Evolutionary conservation across 2,888 invertebrate species (phyloP), one percentile per base, ranked within the genome.

Genomic region (Drosophila rubida): DNA sequence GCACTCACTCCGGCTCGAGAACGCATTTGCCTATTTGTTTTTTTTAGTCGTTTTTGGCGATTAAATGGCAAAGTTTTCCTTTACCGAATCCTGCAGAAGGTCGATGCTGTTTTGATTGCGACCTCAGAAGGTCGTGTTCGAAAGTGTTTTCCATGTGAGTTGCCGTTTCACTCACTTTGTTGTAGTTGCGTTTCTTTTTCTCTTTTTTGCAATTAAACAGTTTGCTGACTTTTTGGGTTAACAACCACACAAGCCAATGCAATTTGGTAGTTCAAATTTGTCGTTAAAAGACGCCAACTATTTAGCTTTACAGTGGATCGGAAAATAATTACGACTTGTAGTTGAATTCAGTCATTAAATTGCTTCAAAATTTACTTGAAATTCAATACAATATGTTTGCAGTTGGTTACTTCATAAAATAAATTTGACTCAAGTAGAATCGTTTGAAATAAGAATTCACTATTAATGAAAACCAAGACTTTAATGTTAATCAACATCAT

Each of bases 1-100:
- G 82, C 83, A 85, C 62, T 61, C 14, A 6, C 23, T 44, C n/a
- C 9, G 25, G 44, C 16, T 27, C 48, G 5, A 49, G 3, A 49
- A 44, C 37, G 30, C 54, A 54, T 63, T 39, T 58, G 14, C 45
- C 39, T 45, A 8, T n/a, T 4, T 39, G 3, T 14, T 14, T 16
- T 50, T 19, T n/a, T 19, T 19, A 1, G 2, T 19, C 3, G 19
- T 25, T 49, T 57, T 39, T 48, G 13, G 2, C 30, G 42, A 16
- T 44, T 57, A 57, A 50, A 50, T 45, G 13, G 23, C 39, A 25
- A 50, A 48, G 46, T 62, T 62, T 48, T 19, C 6, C 13, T 16
- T 49, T 42, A 13, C 37, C 25, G 8, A 8, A 45, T 51, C n/a
- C 41, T 11, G 16, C 14, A 25, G 41, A 49, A 53, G 68, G 48